Evolutionary conservation across 2,888 invertebrate species (phyloP), one percentile per base, ranked within the genome.

Genomic region (Nesidiocoris tenuis): DNA sequence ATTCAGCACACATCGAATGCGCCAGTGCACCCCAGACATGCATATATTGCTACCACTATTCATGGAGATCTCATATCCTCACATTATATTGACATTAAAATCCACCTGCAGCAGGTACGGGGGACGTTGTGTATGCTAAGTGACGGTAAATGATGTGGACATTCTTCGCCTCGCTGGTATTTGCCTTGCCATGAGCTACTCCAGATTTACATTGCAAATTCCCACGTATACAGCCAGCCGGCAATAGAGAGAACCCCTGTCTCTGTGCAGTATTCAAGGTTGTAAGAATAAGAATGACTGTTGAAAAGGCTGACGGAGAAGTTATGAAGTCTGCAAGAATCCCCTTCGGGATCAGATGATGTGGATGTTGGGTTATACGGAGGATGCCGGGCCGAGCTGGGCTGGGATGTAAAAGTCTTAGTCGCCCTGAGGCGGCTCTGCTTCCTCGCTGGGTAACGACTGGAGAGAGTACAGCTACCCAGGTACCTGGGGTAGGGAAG

Each of bases 261-360:
- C n/a, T 19, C 19, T 24, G 16, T 56, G 56, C 23, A 21, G 55
- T 67, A 67, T 67, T 55, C 55, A 55, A 55, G 67, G 67, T 67
- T 67, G 67, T 67, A 67, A 54, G 67, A 67, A 67, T 67, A 67
- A 67, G 67, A 67, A 67, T 67, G 55, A 56, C 56, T 19, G 19
- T 56, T 55, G 22, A 67, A 39, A 39, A 21, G 22, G 67, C 19
- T 22, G 23, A 16, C 12, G 39, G 67, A 65, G 54, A 16, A 55
- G 67, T 21, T 39, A 39, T 39, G 39, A 39, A 39, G 39, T 39
- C 39, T 3, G 39, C 39, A 12, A 12, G 39, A 39, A 39, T 39
- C 39, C 39, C 39, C 39, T 39, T 39, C 12, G 39, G 39, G 39
- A 39, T 39, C 39, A 12, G 12, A 39, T 39, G 39, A 39, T 3